These are phyloP conservation scores for Dinomys branickii DNA, from an alignment of 2,113 vertebrate genomes.

Conservation along the genomic window DNA sequence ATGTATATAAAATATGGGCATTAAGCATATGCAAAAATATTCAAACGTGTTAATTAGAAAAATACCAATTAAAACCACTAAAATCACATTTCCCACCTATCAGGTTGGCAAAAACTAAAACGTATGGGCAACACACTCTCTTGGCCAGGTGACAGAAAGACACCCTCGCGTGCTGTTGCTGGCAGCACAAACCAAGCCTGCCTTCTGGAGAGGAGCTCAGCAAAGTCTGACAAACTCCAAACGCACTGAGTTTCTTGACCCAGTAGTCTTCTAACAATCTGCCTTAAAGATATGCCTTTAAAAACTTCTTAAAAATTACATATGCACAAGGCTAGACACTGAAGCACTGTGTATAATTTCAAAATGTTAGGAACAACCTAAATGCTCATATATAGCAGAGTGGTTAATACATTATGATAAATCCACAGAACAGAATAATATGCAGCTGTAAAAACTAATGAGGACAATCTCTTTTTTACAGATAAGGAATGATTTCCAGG, in stretches of 20 bases:
- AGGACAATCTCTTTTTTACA: not conserved
- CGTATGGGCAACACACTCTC: not conserved
- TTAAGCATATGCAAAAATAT: conserved; percentile 26
- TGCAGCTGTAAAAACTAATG: not conserved
- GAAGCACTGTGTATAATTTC: not conserved
- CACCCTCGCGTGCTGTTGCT: not conserved
- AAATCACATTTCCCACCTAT: conserved; percentile 7
- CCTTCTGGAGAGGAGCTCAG: not conserved
- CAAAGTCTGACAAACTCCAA: conserved; percentile 14
- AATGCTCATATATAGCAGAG: not conserved
- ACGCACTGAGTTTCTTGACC: not conserved
- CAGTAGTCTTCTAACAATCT: conserved; percentile 37
- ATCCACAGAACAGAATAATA: not conserved
- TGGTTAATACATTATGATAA: not conserved
- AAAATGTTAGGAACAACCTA: not conserved
- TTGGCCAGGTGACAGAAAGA: not conserved
- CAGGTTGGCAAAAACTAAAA: not conserved
- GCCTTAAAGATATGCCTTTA: not conserved
- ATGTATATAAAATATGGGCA: not conserved
- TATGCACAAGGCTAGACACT: not conserved
- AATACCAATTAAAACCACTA: conserved; percentile 22
- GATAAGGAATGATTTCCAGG: not conserved
- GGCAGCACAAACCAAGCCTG: conserved; percentile 14
- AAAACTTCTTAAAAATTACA: not conserved
- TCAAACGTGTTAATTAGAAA: conserved; percentile 29